Conservation (phyloP, 2,113 vertebrate genomes). For the Pterocles gutturalis region DNA sequence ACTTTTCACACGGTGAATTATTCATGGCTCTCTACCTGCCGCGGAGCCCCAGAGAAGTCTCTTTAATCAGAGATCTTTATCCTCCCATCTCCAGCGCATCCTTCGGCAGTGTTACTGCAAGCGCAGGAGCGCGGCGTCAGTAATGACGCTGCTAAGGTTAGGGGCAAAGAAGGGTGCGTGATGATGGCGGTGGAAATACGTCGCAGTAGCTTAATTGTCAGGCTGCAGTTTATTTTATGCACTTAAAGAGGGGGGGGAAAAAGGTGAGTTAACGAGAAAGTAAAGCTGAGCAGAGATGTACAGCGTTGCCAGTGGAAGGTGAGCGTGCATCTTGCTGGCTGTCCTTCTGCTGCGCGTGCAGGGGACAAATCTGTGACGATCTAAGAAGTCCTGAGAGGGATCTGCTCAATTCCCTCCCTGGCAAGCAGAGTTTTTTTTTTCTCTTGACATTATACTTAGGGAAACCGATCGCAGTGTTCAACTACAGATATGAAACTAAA, state of each 20-base stretch:
- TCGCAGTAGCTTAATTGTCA: neutral
- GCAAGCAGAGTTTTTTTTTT: too few relatives aligned
- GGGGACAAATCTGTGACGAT: too few relatives aligned
- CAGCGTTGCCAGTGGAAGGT: neutral
- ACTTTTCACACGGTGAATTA: slow-evolving; percentile 1
- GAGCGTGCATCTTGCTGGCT: accelerated
- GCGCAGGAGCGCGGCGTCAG: accelerated
- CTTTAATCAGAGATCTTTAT: neutral
- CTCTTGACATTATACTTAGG: accelerated
- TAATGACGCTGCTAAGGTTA: neutral
- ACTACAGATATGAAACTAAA: neutral
- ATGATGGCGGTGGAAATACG: neutral
- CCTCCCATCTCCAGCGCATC: neutral
- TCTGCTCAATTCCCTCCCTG: too few relatives aligned
- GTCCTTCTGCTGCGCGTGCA: too few relatives aligned
- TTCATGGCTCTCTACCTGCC: neutral
- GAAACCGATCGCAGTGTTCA: neutral
- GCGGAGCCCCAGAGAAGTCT: neutral
- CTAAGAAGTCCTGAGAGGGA: too few relatives aligned
- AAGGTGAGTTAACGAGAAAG: neutral
- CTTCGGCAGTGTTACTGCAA: neutral
- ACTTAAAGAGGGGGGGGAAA: accelerated
- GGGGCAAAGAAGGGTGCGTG: neutral
- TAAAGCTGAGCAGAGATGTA: neutral
- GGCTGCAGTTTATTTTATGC: neutral